Base-by-base conservation (phyloP, 23 tunicate species). In the Aplidium turbinatum region DNA sequence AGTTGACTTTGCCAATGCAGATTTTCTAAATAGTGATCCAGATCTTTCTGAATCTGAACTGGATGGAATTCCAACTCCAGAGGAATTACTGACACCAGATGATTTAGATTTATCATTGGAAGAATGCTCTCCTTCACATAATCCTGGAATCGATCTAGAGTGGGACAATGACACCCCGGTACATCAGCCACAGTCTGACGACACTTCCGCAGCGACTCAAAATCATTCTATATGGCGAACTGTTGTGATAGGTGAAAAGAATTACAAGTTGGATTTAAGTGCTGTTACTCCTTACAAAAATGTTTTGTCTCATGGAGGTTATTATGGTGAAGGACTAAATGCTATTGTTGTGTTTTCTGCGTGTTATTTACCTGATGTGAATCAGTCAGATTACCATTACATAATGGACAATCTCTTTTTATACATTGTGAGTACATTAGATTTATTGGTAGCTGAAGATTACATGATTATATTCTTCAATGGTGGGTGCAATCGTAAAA, bases 291-390 rank as follows among this genome's bases (percentile, higher is more conserved):
- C 97, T 19, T 91, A 91, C 79, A 80, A 84, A 63, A 91, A 91
- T 57, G 85, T 91, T 16, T 47, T 91, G 21, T 78, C 89, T 33
- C 97, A 91, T 74, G 97, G 97, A 21, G 97, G 97, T 32, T 91
- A 91, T 84, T 81, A 91, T 68, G 97, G 97, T 4, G 97, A 91
- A 75, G 97, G 97, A 0, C 70, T 91, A 45, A 84, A 84, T 79
- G 97, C 97, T 7, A 84, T 91, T 47, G 97, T 91, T 35, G 91
- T 91, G 35, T 91, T 91, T 74, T 91, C 97, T 35, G 97, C 97
- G 28, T 91, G 97, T 67, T 84, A 72, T 79, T 74, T 91, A 28
- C 97, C 97, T 0, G 84, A 79, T 66, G 20, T 46, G 5, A 64
- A 77, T 4, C 83, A 67, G 42, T 45, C 85, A 6, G 78, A 91